Evolutionary conservation across 1,140 invertebrate genomes (phyloP), one percentile per base, ranked within the genome.

Genomic region (Cherax destructor): DNA sequence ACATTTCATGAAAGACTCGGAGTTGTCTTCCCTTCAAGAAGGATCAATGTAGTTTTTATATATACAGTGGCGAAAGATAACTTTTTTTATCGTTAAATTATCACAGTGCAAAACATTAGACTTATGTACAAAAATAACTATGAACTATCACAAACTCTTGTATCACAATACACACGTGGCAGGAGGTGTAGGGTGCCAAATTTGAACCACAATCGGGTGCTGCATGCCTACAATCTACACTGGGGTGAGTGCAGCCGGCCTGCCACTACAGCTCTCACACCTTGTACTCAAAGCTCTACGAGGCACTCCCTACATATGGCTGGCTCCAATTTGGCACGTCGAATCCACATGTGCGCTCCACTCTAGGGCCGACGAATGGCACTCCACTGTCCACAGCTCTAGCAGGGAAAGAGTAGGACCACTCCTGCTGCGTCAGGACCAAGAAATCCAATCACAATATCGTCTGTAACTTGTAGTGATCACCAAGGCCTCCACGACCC

Each of bases 71-170:
- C 47, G 6, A 61, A 81, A 80, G 72, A 49, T 72, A 80, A 30
- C 81, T 61, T n/a, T 88, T 49, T 24, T 11, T 69, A 13, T 13
- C 7, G 30, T 80, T 21, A 65, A 18, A 69, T 80, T 80, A 88
- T 79, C 77, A 79, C 74, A 87, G 77, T 47, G 56, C 24, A 47
- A 61, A 88, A 79, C 21, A 69, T 56, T 88, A 56, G n/a, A 30
- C 78, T 21, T 88, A 88, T 88, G 30, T 88, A 88, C 87, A 88
- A 88, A 88, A 88, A 83, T 88, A 88, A 13, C 50, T 88, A 88
- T 83, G 65, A n/a, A 61, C 87, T 83, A 81, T 69, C 78, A 72
- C 65, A 81, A 74, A 74, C n/a, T 74, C 52, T 56, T 56, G 11
- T 88, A 88, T 88, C 87, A 88, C 87, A 88, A 88, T 81, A 81